Base-by-base conservation (phyloP, 1,140 invertebrate genomes). In the Neuroterus valhalla region DNA sequence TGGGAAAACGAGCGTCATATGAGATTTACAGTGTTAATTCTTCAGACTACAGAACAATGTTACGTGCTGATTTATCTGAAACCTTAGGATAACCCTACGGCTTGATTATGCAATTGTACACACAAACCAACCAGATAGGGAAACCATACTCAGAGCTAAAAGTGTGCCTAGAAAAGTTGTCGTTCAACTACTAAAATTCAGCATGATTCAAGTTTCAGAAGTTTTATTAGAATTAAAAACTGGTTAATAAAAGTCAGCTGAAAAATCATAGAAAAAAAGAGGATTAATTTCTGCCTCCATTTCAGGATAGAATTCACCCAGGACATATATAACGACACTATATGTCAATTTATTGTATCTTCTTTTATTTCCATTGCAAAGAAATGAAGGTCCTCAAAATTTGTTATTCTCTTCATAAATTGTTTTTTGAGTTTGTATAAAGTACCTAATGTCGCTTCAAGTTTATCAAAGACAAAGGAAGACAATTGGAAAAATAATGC, bases 21-120 rank as follows among this genome's bases (percentile, higher is more conserved):
- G 6, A 62, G 55, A 38, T 62, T 62, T 62, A 62, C 55, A 62
- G 55, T 12, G 52, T 62, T 62, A 38, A 62, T 62, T 62, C 23
- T 21, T 50, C 72, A 68, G 67, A 42, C 68, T 73, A 21, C 31
- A 31, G 72, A 66, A 62, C 69, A 8, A 15, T 12, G 43, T 68
- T 52, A 71, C 44, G 19, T 26, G 55, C 17, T 71, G 48, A 80
- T 80, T 55, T n/a, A 21, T 66, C 42, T 43, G 75, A 81, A 81
- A 52, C 75, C 79, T 71, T 48, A 44, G 19, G 21, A 38, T 38
- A 38, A 10, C 31, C 31, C 31, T 38, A 38, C n/a, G n/a, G n/a
- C 31, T 31, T 62, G 55, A 62, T 62, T 62, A 62, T 31, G 31
- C 10, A 38, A 38, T 62, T 62, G 31, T 62, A 26, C 55, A 62